Evolutionary conservation across 2,797 vertebrate genomes (phyloP), one percentile per base, ranked within the genome.

Genomic region (Myotis planiceps): DNA sequence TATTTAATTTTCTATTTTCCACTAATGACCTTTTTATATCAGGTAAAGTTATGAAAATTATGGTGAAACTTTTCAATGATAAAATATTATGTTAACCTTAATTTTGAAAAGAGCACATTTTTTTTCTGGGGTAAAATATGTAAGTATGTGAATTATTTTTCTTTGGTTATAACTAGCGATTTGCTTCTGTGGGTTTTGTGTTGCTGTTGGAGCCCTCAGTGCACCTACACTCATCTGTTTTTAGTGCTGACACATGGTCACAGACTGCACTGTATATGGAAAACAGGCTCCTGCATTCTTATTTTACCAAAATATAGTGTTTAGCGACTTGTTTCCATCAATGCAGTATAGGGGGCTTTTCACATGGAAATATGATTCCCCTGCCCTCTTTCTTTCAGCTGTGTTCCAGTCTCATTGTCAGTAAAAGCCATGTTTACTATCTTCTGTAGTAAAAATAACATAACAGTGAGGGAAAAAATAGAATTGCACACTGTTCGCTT

Each of bases 401-500:
- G 65, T 72, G 69, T 27, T 68, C 66, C 29, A 78, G 58, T 75
- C 32, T 39, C 68, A 85, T 96, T 90, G 15, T 68, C 84, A 75
- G 47, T 87, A 92, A 97, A 95, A 69, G 5, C 45, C 9, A 15
- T 66, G 58, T 86, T 90, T 91, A 51, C 25, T 95, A 80, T 82
- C 3, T 58, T 96, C 21, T 71, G 6, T 86, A 87, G 45, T 92
- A 94, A 97, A 97, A 97, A 94, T 81, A 82, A 68, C 29, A 71
- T 71, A 88, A 45, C 12, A 0, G 13, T 94, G 18, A 42, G 39
- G 39, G 18, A 55, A 96, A 81, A 98, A 98, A 98, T 53, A 98
- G 98, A 98, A 98, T 98, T 97, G 96, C 89, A 96, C 95, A 98
- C 94, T 98, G 98, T 98, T 98, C 98, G 97, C 89, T 98, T 98